Percentiles rank a stretch among this genome's conserved stretches.
These are phyloP conservation scores for Cylas formicarius DNA, from an alignment of 1,140 invertebrate species.

Conservation along the genomic window DNA sequence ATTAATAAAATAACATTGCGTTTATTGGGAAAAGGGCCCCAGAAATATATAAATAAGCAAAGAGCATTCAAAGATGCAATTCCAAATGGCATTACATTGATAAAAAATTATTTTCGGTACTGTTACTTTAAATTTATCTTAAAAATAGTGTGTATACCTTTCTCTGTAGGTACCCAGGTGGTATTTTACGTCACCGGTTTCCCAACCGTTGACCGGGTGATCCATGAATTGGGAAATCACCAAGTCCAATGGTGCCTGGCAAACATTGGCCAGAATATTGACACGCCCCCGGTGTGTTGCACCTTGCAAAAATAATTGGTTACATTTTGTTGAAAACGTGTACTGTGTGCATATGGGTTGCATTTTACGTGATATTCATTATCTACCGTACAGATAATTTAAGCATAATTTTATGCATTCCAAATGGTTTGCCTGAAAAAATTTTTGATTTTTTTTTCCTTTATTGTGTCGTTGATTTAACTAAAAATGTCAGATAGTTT, in stretches of 20 bases:
- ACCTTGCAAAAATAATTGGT: conserved; percentile 43
- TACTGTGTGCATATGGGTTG: background rate
- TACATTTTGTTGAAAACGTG: background rate
- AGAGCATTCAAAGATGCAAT: no score
- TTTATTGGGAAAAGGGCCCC: no score
- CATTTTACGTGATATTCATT: background rate
- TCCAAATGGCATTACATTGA: no score
- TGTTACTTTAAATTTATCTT: conserved; percentile 4
- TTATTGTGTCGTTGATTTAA: no score
- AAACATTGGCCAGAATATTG: conserved; percentile 87
- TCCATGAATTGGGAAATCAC: conserved; percentile 82
- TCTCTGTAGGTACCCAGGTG: conserved; percentile 83
- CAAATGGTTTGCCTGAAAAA: no score
- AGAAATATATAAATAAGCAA: no score
- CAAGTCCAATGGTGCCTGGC: conserved; percentile 75
- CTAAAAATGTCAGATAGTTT: no score
- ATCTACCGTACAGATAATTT: no score
- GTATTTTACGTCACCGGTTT: conserved; percentile 93
- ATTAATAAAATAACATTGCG: no score
- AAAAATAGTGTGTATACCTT: conserved; percentile 37
- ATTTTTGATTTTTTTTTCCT: no score
- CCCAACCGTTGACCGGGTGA: conserved; percentile 68
- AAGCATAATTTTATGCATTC: no score
- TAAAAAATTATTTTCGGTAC: no score
- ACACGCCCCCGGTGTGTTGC: conserved; percentile 90